phyloP scores from a whole-genome alignment of 2,797 vertebrate species.

The Halcyon leucocephala region DNA sequence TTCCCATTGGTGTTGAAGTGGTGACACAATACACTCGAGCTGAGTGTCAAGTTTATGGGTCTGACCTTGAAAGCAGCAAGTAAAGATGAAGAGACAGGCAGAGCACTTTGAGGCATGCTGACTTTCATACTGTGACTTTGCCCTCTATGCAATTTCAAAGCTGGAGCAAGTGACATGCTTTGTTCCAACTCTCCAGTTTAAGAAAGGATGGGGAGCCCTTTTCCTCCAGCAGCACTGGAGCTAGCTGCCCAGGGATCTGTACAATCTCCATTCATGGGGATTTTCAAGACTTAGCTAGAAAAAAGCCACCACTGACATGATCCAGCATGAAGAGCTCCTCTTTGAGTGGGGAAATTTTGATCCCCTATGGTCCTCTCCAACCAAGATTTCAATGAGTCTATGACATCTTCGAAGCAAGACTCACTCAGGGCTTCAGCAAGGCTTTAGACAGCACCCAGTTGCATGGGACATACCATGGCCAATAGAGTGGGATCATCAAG shows the following conservation, averaged over 20 bases:
- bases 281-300: background rate
- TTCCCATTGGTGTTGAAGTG: background rate
- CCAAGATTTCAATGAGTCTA: rapidly evolving
- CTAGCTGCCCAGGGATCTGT: rapidly evolving
- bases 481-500: background rate
- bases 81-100: background rate
- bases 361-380: background rate
- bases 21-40: background rate
- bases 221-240: background rate
- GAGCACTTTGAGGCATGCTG: background rate
- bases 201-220: background rate
- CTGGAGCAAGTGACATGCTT: background rate
- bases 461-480: too few species aligned
- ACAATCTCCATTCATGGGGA: background rate
- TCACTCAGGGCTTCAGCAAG: background rate
- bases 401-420: background rate
- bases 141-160: background rate
- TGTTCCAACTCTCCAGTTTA: background rate
- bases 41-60: background rate
- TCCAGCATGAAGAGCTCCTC: background rate
- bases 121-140: background rate
- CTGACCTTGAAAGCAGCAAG: background rate
- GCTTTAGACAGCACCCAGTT: background rate
- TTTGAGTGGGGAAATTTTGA: background rate
- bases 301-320: background rate